phyloP scores from a whole-genome alignment of 2,113 vertebrate genomes.

The Dasyprocta punctata region DNA sequence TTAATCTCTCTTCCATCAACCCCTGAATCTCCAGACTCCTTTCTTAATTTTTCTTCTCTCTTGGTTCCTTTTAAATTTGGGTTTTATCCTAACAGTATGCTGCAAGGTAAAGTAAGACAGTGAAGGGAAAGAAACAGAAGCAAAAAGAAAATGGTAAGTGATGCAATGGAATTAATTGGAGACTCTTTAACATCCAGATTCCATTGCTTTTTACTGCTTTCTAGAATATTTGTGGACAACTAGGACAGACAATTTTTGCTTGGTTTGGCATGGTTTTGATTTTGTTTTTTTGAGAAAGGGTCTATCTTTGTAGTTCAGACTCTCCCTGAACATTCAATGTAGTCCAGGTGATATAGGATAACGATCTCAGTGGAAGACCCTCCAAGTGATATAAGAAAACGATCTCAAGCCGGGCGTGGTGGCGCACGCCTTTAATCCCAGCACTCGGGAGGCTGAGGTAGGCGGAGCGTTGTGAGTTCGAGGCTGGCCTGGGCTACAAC shows the following conservation, averaged over 20 bases:
- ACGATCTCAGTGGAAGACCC: too few species aligned
- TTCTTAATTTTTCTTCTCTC: background rate
- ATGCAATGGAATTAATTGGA: background rate
- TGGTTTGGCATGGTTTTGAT: too few species aligned
- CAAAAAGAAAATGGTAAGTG: background rate
- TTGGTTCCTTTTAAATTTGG: background rate
- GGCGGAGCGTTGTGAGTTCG: too few species aligned
- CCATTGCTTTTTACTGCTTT: background rate
- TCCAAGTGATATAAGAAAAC: too few species aligned
- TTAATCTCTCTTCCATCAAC: background rate
- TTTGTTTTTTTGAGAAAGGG: too few species aligned
- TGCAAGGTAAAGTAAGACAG: background rate
- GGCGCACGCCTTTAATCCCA: too few species aligned
- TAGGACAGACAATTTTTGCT: background rate
- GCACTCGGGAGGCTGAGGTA: too few species aligned
- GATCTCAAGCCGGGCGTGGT: too few species aligned
- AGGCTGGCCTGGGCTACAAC: too few species aligned
- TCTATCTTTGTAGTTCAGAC: too few species aligned
- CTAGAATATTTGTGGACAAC: background rate
- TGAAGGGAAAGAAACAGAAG: background rate
- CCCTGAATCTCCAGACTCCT: background rate
- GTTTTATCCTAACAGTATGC: background rate
- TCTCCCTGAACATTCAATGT: too few species aligned
- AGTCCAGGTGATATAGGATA: too few species aligned
- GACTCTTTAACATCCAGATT: background rate